phyloP scores from a whole-genome alignment of 2,888 invertebrate species.

The Oxyscelio sp. region DNA sequence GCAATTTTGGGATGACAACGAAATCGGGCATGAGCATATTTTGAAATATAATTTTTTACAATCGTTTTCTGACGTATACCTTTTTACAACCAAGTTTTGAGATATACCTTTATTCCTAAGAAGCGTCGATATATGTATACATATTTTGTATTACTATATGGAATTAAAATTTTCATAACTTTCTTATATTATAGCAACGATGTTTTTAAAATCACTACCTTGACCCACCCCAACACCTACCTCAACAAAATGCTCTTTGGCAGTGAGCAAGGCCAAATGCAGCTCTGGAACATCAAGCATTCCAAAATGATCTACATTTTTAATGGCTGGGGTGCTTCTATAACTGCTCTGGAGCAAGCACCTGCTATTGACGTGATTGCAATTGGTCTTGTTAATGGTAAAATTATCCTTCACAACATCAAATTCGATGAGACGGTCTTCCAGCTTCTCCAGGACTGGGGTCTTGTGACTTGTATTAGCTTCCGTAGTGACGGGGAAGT shows the following conservation, averaged over 20 bases:
- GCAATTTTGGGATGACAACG: no score
- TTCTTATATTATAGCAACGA: constrained; percentile 89
- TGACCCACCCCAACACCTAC: constrained; percentile 98
- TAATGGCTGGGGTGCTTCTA: constrained; percentile 92
- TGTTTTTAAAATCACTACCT: constrained; percentile 93
- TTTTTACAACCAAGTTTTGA: no score
- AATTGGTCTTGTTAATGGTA: constrained; percentile 94
- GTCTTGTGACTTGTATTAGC: constrained; percentile 94
- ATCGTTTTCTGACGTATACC: no score
- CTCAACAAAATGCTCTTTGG: constrained; percentile 97
- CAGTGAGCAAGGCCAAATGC: constrained; percentile 94
- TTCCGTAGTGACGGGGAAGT: constrained; percentile 96
- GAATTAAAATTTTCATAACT: no score
- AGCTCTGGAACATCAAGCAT: constrained; percentile 96
- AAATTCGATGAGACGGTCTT: constrained; percentile 94
- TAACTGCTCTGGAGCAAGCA: constrained; percentile 94
- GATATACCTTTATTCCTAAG: no score
- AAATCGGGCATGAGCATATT: no score
- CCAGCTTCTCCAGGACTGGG: constrained; percentile 97
- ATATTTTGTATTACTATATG: no score
- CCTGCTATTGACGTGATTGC: constrained; percentile 98
- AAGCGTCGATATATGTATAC: no score
- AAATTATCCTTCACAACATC: constrained; percentile 95
- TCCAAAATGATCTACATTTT: constrained; percentile 94
- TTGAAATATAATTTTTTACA: no score